A percentile compares a stretch with the other conserved stretches of the same genome.
Conservation (phyloP, 2,113 vertebrate species). For the Procavia capensis region DNA sequence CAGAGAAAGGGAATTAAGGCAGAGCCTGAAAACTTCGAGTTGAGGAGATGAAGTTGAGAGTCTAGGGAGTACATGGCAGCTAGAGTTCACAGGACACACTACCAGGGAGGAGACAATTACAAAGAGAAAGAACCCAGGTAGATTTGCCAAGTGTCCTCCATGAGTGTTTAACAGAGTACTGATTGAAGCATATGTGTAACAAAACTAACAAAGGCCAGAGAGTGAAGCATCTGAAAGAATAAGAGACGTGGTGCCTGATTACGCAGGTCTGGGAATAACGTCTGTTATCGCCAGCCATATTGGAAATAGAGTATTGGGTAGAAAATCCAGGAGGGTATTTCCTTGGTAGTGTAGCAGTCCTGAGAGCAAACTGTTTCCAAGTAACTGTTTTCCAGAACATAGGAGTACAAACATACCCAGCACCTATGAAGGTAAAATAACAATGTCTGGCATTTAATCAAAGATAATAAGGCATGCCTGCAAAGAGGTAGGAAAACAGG, state of each 20-base stretch:
- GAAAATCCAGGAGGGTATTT: conserved; percentile 22
- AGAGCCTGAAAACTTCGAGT: not conserved
- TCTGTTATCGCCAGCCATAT: not conserved
- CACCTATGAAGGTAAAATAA: too few species aligned
- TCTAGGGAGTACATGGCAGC: not conserved
- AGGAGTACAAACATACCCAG: too few species aligned
- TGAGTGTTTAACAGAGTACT: not conserved
- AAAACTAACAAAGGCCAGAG: not conserved
- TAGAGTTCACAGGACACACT: not conserved
- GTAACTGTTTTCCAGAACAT: too few species aligned
- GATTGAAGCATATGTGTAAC: not conserved
- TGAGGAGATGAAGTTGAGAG: too few species aligned
- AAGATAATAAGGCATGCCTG: too few species aligned
- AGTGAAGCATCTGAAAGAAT: not conserved
- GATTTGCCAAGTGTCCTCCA: not conserved
- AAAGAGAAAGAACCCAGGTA: not conserved
- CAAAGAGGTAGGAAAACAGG: not conserved
- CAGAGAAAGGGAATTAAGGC: not conserved
- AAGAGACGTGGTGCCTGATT: not conserved
- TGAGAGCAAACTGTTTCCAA: not conserved
- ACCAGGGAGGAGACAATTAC: not conserved
- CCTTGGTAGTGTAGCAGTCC: not conserved
- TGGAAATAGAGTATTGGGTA: not conserved
- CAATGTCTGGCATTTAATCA: too few species aligned
- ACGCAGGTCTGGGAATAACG: not conserved